Base-by-base conservation (phyloP, 2,797 vertebrate species). In the Mormyrops boulengeri region DNA sequence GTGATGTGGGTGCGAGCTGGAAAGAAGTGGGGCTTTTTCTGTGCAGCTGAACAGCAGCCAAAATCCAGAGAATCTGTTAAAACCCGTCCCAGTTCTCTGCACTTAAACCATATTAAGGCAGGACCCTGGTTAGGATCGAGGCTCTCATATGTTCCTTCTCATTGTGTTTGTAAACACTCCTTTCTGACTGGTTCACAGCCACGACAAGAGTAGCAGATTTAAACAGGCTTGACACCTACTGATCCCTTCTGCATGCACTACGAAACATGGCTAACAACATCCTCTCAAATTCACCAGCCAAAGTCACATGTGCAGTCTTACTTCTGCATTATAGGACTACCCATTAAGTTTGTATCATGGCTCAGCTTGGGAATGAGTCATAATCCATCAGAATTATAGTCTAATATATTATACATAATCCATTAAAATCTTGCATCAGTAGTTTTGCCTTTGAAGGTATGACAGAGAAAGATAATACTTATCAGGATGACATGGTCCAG, bases 381-480 rank as follows among this genome's bases (percentile, higher is more conserved):
- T n/a, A 47, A 82, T 82, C 38, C 41, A 82, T 82, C 77, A 82
- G 7, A 82, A 47, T 44, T 73, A 73, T 38, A 73, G 66, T 73
- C 12, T 73, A 82, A 82, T 82, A 11, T 44, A 47, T 82, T 22
- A 82, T 47, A 82, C 77, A 82, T 19, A 80, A 80, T 80, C 38
- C 73, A 82, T 82, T 82, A 82, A 82, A 82, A 82, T 19, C 73
- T 80, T 41, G 73, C 73, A 80, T 47, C 77, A 82, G 41, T 44
- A 82, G 41, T 17, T 82, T 44, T 44, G 41, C 41, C 41, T 80
- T 82, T 82, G 77, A 82, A n/a, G 41, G 19, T 82, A 44, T 47
- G 77, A 82, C 77, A 47, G 38, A 44, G 77, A 47, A 82, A 47
- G 19, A 82, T 82, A 82, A 22, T 44, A 8, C 41, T 82, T 82